Base-by-base conservation (phyloP, 2,888 invertebrate genomes). In the Lomographa bimaculata region DNA sequence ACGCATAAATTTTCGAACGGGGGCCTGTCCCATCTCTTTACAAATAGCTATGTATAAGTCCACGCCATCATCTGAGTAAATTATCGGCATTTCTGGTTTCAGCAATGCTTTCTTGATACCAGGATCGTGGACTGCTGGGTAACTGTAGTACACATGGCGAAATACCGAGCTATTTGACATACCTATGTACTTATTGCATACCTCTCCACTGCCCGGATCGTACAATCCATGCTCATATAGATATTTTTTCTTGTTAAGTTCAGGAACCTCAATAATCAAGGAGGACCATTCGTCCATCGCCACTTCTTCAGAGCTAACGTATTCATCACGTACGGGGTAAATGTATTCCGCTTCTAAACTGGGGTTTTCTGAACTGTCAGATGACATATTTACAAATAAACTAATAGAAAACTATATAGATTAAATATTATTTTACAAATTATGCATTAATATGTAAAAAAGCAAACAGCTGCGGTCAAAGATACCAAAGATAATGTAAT, bases 251-350 rank as follows among this genome's bases (percentile, higher is more conserved):
- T 18, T 14, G 36, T 76, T 77, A 12, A 58, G 54, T 27, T 67
- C 64, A 1, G 59, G 46, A 0, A 39, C 1, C 5, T 54, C 48
- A 1, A 75, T 21, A 1, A 62, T 35, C 1, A 83, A 47, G 0
- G 86, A 85, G 2, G 84, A 70, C 81, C 84, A 83, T 37, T 84
- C 70, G 0, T 72, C 69, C 57, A 67, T 74, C 0, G 80, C 79
- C 7, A 70, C 68, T 0, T 81, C 82, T 24, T 62, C 77, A 0
- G 81, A 77, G 37, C 74, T 76, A 5, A 55, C 64, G 1, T 68
- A 55, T 5, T 55, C 41, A 0, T 54, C 50, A 1, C 55, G 48
- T 33, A 57, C 49, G n/a, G n/a, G n/a, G 35, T 50, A 53, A 6
- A 62, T 9, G 3, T 39, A 9, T 14, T 48, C 33, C 0, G 50